Percentiles rank a stretch among this genome's conserved stretches.
Conservation (phyloP, 2,113 vertebrate genomes). For the Callorhinus ursinus region DNA sequence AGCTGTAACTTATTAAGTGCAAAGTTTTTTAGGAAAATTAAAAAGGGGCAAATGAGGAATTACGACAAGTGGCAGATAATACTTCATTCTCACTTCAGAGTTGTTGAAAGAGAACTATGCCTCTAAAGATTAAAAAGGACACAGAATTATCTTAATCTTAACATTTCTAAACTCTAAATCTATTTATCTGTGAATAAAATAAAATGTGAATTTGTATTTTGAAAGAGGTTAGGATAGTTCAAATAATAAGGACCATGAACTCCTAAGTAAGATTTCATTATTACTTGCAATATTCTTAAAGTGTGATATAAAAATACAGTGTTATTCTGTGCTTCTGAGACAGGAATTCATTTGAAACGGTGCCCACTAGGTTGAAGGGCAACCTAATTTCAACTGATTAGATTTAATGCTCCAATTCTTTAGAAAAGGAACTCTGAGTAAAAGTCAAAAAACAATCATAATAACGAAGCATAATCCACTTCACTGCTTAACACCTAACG, state of each 20-base stretch:
- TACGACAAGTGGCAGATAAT: not conserved
- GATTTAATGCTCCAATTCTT: constrained; percentile 16
- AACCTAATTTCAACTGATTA: constrained; percentile 26
- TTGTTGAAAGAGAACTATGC: not conserved
- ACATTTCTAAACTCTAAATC: constrained; percentile 28
- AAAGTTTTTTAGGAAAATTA: not conserved
- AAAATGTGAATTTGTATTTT: not conserved
- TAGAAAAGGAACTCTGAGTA: constrained; percentile 2
- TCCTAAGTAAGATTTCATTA: constrained; percentile 12
- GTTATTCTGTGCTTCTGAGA: not conserved
- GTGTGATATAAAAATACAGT: constrained; percentile 28
- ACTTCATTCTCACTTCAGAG: constrained; percentile 38
- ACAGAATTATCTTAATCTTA: not conserved
- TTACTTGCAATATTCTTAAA: constrained; percentile 31
- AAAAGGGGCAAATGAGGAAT: not conserved
- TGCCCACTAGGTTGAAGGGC: not conserved
- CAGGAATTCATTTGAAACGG: not conserved
- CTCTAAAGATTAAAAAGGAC: not conserved
- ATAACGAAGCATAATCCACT: not conserved
- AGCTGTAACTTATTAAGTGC: not conserved
- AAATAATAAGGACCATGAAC: not conserved
- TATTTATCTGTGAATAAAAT: not conserved
- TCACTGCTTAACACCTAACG: not conserved
- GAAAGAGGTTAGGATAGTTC: not conserved
- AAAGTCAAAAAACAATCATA: not conserved